These are phyloP conservation scores for Prostheceraeus crozeri DNA, from an alignment of 2,888 invertebrate genomes.

Conservation along the genomic window DNA sequence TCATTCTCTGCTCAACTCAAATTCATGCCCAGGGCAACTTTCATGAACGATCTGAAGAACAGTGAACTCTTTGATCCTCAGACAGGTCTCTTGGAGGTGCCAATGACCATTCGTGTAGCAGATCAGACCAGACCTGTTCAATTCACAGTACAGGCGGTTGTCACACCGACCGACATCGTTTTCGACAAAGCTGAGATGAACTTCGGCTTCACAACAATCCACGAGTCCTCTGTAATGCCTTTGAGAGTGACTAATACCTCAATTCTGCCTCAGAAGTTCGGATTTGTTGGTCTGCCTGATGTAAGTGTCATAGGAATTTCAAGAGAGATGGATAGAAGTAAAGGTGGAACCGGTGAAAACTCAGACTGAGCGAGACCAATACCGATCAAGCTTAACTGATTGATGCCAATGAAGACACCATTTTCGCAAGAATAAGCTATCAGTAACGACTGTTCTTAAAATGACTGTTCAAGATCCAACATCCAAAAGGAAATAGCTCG, in stretches of 20 bases:
- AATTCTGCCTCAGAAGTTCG: conserved; percentile 55
- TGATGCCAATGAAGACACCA: too few species aligned
- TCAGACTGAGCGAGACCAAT: too few species aligned
- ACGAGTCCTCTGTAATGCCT: conserved; percentile 50
- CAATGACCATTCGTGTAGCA: conserved; percentile 54
- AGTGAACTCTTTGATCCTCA: conserved; percentile 52
- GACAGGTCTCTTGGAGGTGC: conserved; percentile 55
- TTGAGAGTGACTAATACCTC: conserved; percentile 53
- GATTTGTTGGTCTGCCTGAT: conserved; percentile 54
- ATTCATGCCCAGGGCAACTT: conserved; percentile 52
- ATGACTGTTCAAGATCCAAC: too few species aligned
- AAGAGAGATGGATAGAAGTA: background rate
- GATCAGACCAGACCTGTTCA: conserved; percentile 55
- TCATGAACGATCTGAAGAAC: conserved; percentile 45
- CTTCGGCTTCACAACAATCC: conserved; percentile 55
- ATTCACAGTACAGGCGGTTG: conserved; percentile 54
- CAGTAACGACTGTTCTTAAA: too few species aligned
- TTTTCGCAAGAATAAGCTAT: too few species aligned
- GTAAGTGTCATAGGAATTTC: conserved; percentile 43
- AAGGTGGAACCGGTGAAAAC: background rate
- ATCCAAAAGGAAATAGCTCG: too few species aligned
- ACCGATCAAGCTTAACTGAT: too few species aligned
- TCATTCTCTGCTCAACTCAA: conserved; percentile 56
- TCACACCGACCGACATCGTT: conserved; percentile 51
- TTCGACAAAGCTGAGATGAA: conserved; percentile 45